These are phyloP conservation scores for Chironomus tepperi DNA, from an alignment of 1,140 invertebrate genomes.

Conservation along the genomic window DNA sequence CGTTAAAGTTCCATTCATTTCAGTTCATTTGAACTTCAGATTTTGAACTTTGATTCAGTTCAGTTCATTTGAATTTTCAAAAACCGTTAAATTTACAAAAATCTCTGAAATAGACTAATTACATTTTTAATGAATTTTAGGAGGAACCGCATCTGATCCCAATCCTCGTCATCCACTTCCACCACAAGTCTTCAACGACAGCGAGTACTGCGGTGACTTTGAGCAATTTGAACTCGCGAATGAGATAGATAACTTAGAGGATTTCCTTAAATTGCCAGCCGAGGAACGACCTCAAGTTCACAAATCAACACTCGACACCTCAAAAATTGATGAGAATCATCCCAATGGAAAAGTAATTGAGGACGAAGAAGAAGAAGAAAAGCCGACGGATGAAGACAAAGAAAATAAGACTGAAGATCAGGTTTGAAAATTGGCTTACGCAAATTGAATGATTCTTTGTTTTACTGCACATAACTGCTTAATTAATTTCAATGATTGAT, in stretches of 20 bases:
- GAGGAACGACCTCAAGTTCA: constrained; percentile 41
- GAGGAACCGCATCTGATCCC: constrained; percentile 51
- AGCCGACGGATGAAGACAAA: constrained; percentile 36
- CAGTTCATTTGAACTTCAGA: no score
- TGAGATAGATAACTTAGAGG: constrained; percentile 81
- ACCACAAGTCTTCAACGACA: constrained; percentile 90
- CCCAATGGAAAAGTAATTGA: constrained; percentile 36
- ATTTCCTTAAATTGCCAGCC: constrained; percentile 63
- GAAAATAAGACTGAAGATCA: constrained; percentile 32
- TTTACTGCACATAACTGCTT: background rate
- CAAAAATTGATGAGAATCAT: constrained; percentile 37
- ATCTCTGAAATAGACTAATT: no score
- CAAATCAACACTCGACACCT: constrained; percentile 41
- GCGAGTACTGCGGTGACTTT: constrained; percentile 89
- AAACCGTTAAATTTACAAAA: no score
- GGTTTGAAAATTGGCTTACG: constrained; percentile 25
- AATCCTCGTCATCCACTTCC: constrained; percentile 58
- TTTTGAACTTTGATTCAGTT: no score
- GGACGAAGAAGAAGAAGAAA: constrained; percentile 35
- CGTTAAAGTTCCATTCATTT: no score
- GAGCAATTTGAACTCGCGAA: constrained; percentile 85
- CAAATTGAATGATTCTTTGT: background rate
- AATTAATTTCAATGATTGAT: background rate
- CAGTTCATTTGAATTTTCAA: no score
- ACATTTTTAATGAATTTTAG: background rate